These are phyloP conservation scores for Magallana ariakensis DNA, from an alignment of 1,140 invertebrate genomes.

Conservation along the genomic window DNA sequence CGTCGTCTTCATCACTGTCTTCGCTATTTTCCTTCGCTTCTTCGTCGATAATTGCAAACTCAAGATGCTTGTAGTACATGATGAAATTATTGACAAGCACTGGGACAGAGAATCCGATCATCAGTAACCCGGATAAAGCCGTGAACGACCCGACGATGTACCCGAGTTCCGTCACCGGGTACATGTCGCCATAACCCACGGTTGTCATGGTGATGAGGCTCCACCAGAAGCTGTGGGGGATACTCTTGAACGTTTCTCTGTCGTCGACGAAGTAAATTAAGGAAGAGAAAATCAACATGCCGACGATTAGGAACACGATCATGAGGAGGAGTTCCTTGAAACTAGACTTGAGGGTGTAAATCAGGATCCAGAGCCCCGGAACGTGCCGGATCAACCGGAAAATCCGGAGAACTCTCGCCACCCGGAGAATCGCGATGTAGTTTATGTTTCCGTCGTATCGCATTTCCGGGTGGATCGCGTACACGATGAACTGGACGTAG, in stretches of 20 bases:
- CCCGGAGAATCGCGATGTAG: slow-evolving; percentile 43
- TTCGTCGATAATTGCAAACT: slow-evolving; percentile 36
- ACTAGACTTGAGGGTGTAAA: slow-evolving; percentile 98
- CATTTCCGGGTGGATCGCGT: slow-evolving; percentile 44
- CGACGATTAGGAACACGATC: slow-evolving; percentile 98
- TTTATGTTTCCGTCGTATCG: slow-evolving; percentile 30
- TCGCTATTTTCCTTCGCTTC: not conserved
- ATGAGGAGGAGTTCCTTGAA: slow-evolving; percentile 98
- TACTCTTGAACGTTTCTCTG: slow-evolving; percentile 81
- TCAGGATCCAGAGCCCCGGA: slow-evolving; percentile 97
- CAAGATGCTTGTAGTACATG: slow-evolving; percentile 90
- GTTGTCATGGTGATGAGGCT: slow-evolving; percentile 94
- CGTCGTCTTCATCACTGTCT: not conserved
- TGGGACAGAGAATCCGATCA: slow-evolving; percentile 98
- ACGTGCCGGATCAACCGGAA: slow-evolving; percentile 85
- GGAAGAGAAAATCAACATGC: slow-evolving; percentile 98
- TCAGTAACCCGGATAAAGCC: slow-evolving; percentile 99
- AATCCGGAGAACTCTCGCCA: slow-evolving; percentile 65
- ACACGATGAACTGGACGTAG: slow-evolving; percentile 65
- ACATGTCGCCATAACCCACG: slow-evolving; percentile 98
- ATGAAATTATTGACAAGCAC: slow-evolving; percentile 79
- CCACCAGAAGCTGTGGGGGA: slow-evolving; percentile 99
- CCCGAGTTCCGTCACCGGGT: slow-evolving; percentile 71
- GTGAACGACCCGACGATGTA: slow-evolving; percentile 80
- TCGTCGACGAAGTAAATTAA: slow-evolving; percentile 83